phyloP scores from a whole-genome alignment of 2,888 invertebrate genomes.

The Isoperla grammatica region DNA sequence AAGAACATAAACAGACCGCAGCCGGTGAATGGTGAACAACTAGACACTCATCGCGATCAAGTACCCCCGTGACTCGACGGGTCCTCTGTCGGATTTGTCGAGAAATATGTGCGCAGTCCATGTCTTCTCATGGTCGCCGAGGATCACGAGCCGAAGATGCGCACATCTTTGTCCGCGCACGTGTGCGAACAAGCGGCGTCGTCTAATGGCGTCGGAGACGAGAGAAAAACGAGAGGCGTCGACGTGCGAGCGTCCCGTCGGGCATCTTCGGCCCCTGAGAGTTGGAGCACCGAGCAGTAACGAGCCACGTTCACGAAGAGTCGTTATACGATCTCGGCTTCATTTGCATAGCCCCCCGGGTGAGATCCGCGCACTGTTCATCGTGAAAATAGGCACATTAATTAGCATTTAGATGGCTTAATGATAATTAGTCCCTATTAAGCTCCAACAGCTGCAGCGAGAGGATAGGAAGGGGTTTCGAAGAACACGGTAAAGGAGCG shows the following conservation, averaged over 20 bases:
- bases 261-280: constrained; percentile 23
- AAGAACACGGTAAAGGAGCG: constrained; percentile 28
- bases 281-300: constrained; percentile 33
- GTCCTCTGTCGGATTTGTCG: constrained; percentile 5
- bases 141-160: background rate
- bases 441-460: constrained; percentile 30
- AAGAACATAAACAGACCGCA: background rate
- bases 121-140: constrained; percentile 6
- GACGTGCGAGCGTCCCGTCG: constrained; percentile 28
- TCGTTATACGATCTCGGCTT: constrained; percentile 41
- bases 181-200: background rate
- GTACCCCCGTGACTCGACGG: background rate
- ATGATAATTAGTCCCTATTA: constrained; percentile 47
- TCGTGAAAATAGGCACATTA: constrained; percentile 43
- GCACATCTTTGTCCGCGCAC: no score
- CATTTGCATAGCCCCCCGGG: constrained; percentile 47
- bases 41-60: background rate
- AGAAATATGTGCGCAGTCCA: constrained; percentile 5
- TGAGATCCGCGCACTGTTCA: constrained; percentile 42
- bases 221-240: constrained; percentile 31
- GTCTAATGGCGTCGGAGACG: constrained; percentile 22
- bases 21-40: background rate
- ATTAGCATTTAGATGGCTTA: constrained; percentile 52
- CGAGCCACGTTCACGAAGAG: background rate
- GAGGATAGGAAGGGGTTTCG: background rate